Percentiles rank a stretch among this genome's conserved stretches.
Evolutionary conservation across 2,113 vertebrate genomes (phyloP).

Genomic region (Chunga burmeisteri): DNA sequence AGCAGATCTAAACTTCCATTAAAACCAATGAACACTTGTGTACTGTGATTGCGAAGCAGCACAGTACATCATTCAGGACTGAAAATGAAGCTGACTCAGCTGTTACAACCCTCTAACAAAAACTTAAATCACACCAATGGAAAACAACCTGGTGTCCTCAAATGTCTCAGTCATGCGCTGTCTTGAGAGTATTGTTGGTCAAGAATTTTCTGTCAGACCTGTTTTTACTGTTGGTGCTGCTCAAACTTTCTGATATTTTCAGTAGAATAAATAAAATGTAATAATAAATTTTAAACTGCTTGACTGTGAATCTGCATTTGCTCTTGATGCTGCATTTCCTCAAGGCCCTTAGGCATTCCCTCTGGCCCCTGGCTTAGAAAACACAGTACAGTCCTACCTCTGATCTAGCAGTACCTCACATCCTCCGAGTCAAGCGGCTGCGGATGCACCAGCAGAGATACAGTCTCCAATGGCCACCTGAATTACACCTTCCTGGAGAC

Average conservation of each 20-base stretch:
- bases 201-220: neutral
- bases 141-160: neutral
- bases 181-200: neutral
- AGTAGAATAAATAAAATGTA: neutral
- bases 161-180: neutral
- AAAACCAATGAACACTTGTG: neutral
- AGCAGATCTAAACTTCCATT: neutral
- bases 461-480: neutral
- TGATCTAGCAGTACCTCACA: neutral
- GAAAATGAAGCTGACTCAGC: neutral
- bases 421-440: fast-evolving
- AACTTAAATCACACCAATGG: neutral
- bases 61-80: neutral
- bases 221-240: neutral
- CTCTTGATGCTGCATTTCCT: neutral
- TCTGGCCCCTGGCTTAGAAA: neutral
- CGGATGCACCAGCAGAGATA: neutral
- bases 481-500: neutral
- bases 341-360: neutral
- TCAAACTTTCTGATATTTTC: neutral
- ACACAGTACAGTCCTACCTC: neutral
- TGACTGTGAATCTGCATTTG: neutral
- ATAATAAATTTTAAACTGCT: neutral
- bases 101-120: neutral
- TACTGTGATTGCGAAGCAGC: neutral